Evolutionary conservation across 2,888 invertebrate species (phyloP), one percentile per base, ranked within the genome.

Genomic region (Melipona beecheii): DNA sequence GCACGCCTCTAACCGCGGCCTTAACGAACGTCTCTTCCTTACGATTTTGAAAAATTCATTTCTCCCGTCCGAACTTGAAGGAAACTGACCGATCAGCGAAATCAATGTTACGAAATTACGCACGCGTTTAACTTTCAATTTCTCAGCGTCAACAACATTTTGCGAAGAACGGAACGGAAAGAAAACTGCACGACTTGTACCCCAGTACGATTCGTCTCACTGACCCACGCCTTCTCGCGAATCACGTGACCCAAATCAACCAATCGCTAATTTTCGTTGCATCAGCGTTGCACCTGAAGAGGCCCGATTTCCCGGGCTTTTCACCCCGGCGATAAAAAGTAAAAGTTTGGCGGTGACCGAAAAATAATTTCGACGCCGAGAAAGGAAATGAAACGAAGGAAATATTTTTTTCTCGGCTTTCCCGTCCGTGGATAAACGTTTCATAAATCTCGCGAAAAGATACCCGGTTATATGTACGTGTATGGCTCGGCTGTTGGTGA

Each of bases 361-460:
- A 24, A 70, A 31, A 52, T 80, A 64, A 78, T 69, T 70, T 79
- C 62, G 52, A 24, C 11, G 36, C 36, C 24, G n/a, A 19, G 6
- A 64, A 24, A 13, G 52, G n/a, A 60, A 52, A 31, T 36, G 21
- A 21, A 17, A n/a, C 49, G 21, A 77, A 21, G 64, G 17, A 66
- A 68, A 72, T 81, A 66, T 81, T 62, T 78, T 17, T 36, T 36
- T 43, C 9, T 9, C 43, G 31, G 43, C 17, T 78, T 78, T 56
- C 43, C 50, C 24, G 31, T 24, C 21, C n/a, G 36, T 11, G n/a
- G 65, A n/a, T 43, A 65, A 78, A 65, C 65, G 78, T 78, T 78
- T 65, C 70, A 65, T 71, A 54, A 81, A 60, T 81, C 73, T 68
- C 36, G 9, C 31, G 19, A 31, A 71, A 78, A 24, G 52, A 66